These are phyloP conservation scores for Limulus polyphemus DNA, from an alignment of 2,888 invertebrate genomes.

Conservation along the genomic window DNA sequence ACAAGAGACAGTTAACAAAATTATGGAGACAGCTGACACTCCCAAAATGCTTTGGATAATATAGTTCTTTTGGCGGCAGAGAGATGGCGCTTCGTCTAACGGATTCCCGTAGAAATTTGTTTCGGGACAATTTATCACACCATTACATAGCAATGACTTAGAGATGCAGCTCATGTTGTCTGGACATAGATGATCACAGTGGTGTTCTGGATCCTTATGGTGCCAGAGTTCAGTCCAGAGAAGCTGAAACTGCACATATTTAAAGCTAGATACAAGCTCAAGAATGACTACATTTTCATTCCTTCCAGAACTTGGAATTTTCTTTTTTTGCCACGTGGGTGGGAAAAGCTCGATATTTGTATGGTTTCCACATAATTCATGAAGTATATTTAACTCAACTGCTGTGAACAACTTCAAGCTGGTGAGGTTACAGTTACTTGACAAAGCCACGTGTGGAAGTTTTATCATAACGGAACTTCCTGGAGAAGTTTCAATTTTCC, in stretches of 20 bases:
- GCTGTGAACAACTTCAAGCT: conserved; percentile 4
- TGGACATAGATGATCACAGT: conserved; percentile 12
- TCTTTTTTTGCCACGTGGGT: conserved; percentile 1
- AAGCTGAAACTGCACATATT: conserved; percentile 9
- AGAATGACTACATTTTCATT: conserved; percentile 2
- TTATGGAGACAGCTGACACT: no score
- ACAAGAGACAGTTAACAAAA: no score
- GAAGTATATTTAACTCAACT: no score
- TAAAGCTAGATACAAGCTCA: conserved; percentile 6
- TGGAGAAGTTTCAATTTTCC: conserved; percentile 9
- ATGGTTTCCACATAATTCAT: conserved; percentile 5
- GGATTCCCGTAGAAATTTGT: conserved; percentile 14
- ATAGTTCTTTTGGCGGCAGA: background rate
- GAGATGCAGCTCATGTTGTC: conserved; percentile 14
- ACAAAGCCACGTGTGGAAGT: conserved; percentile 8
- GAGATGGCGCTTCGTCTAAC: conserved; percentile 11
- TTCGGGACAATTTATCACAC: conserved; percentile 19
- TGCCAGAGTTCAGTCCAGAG: conserved; percentile 15
- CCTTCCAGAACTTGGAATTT: background rate
- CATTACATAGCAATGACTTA: conserved; percentile 16
- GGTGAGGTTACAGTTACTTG: conserved; percentile 8
- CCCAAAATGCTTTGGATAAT: no score
- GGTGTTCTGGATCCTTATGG: background rate
- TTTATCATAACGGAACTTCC: conserved; percentile 10
- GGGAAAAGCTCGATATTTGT: conserved; percentile 1